phyloP scores from a whole-genome alignment of 2,888 invertebrate genomes.

The Leptinotarsa tumamoca region DNA sequence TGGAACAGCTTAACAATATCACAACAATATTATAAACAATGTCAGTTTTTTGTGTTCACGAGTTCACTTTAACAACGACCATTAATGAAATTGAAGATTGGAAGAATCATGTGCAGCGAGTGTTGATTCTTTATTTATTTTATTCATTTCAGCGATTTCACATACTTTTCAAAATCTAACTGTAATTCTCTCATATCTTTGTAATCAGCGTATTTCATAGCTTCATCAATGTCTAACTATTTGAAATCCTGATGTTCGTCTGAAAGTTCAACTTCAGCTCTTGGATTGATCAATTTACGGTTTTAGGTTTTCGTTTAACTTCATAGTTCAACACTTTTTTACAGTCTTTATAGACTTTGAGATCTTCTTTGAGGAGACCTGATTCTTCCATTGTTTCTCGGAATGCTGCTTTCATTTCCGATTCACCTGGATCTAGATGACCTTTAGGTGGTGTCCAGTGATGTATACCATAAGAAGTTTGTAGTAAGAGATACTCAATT shows the following conservation, averaged over 20 bases:
- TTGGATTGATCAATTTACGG: slow-evolving; percentile 75
- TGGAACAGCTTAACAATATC: too few relatives aligned
- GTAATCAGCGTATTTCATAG: slow-evolving; percentile 65
- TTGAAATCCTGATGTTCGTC: slow-evolving; percentile 85
- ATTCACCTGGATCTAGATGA: slow-evolving; percentile 91
- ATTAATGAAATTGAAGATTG: too few relatives aligned
- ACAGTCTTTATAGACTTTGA: slow-evolving; percentile 76
- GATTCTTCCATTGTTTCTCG: slow-evolving; percentile 93
- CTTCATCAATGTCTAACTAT: slow-evolving; percentile 83
- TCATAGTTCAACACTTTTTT: slow-evolving; percentile 74
- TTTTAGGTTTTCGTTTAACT: slow-evolving; percentile 77
- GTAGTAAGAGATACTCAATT: slow-evolving; percentile 84
- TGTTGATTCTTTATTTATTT: background rate
- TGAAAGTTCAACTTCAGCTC: slow-evolving; percentile 75
- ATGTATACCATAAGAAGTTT: slow-evolving; percentile 86
- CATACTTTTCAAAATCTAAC: slow-evolving; percentile 56
- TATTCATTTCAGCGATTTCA: slow-evolving; percentile 29
- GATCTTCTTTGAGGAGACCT: slow-evolving; percentile 73
- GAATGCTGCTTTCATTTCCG: slow-evolving; percentile 83
- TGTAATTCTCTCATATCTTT: slow-evolving; percentile 61
- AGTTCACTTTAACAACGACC: too few relatives aligned
- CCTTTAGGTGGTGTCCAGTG: slow-evolving; percentile 98
- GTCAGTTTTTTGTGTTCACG: too few relatives aligned
- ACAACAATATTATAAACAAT: too few relatives aligned
- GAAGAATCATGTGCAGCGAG: too few relatives aligned